Evolutionary conservation across 2,113 vertebrate species (phyloP).

Genomic region (Varanus komodoensis): DNA sequence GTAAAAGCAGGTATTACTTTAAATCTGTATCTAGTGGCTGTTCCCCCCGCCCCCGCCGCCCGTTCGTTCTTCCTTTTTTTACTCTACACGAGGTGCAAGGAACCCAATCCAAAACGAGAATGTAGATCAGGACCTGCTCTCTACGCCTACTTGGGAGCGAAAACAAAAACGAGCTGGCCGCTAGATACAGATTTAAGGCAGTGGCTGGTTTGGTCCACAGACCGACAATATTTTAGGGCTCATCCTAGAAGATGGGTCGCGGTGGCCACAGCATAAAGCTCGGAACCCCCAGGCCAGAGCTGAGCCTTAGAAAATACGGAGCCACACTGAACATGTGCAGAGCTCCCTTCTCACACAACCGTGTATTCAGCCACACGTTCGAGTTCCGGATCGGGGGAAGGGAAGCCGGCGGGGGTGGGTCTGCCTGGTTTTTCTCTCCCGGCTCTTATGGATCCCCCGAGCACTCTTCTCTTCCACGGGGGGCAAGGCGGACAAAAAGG

Average conservation of each 20-base stretch:
- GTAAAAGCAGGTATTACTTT: too few species aligned
- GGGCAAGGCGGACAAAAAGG: not conserved
- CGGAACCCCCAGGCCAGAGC: not conserved
- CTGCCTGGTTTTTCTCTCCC: not conserved
- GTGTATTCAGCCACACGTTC: not conserved
- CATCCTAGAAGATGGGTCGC: not conserved
- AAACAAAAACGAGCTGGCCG: too few species aligned
- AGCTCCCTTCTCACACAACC: not conserved
- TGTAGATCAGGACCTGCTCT: too few species aligned
- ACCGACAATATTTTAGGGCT: not conserved
- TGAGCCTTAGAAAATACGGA: not conserved
- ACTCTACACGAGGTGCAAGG: too few species aligned
- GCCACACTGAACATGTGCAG: constrained; percentile 5
- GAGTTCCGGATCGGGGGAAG: not conserved
- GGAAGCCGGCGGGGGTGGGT: not conserved
- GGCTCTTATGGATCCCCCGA: not conserved
- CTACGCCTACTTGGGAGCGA: too few species aligned
- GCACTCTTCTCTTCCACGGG: too few species aligned
- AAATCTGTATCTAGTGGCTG: too few species aligned
- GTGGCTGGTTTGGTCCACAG: not conserved
- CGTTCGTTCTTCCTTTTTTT: too few species aligned
- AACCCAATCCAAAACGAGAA: too few species aligned
- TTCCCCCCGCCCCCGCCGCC: too few species aligned
- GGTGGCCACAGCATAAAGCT: not conserved
- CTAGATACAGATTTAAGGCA: too few species aligned